Evolutionary conservation across 2,797 vertebrate genomes (phyloP).

Genomic region (Myotis pilosus): DNA sequence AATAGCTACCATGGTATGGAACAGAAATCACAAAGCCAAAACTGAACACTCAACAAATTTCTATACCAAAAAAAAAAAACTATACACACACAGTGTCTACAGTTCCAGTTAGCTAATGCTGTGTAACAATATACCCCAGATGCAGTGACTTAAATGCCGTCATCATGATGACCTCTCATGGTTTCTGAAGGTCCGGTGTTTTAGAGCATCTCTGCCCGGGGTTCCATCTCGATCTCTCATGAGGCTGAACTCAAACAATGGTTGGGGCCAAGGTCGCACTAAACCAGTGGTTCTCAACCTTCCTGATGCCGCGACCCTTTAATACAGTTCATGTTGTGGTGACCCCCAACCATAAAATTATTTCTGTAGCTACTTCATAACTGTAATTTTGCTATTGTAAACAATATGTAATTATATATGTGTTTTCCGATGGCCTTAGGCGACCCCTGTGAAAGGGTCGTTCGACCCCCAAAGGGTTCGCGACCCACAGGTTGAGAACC

Average conservation of each 20-base stretch:
- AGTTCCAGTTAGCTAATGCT: not conserved
- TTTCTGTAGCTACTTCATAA: too few relatives aligned
- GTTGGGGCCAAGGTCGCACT: not conserved
- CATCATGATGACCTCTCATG: not conserved
- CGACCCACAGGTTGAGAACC: too few relatives aligned
- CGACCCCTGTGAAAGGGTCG: too few relatives aligned
- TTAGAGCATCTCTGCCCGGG: not conserved
- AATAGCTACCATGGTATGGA: conserved; percentile 13
- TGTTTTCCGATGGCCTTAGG: too few relatives aligned
- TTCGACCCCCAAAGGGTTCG: too few relatives aligned
- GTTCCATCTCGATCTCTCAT: not conserved
- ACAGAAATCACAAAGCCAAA: conserved; percentile 31
- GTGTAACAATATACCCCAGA: not conserved
- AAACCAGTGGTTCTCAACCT: not conserved
- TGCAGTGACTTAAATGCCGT: not conserved
- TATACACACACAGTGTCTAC: not conserved
- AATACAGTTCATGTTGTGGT: too few relatives aligned
- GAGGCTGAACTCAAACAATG: not conserved
- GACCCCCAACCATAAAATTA: too few relatives aligned
- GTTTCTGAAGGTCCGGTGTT: not conserved
- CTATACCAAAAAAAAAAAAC: conserved; percentile 43
- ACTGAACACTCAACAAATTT: conserved; percentile 5
- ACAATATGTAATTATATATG: too few relatives aligned
- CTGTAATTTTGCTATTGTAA: too few relatives aligned
- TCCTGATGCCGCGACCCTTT: too few relatives aligned